Evolutionary conservation across 2,797 vertebrate species (phyloP).

Genomic region (Mastacembelus armatus): DNA sequence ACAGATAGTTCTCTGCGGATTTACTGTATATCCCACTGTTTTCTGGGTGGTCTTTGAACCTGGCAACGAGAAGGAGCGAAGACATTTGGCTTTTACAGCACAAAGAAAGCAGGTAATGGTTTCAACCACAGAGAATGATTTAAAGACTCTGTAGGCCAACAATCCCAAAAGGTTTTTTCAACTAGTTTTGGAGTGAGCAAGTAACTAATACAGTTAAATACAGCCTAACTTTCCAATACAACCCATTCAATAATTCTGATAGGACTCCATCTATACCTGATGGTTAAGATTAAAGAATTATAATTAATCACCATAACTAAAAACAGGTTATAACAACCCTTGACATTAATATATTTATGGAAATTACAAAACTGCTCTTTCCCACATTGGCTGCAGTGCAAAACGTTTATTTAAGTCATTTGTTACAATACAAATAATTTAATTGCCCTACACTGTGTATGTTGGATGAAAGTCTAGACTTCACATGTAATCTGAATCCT

Average conservation of each 20-base stretch:
- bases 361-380: conserved; percentile 1
- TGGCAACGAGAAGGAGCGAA: conserved; percentile 34
- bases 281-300: background rate
- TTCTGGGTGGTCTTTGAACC: conserved; percentile 67
- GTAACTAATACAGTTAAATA: background rate
- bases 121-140: conserved; percentile 26
- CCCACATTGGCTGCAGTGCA: background rate
- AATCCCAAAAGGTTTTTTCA: conserved; percentile 18
- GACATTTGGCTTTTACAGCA: conserved; percentile 42
- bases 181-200: background rate
- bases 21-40: conserved; percentile 26
- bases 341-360: background rate
- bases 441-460: no score
- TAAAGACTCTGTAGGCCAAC: conserved; percentile 27
- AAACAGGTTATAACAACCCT: background rate
- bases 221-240: background rate
- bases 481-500: conserved; percentile 12
- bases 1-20: background rate
- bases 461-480: conserved; percentile 1
- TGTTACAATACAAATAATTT: no score
- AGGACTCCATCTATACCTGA: background rate
- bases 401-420: conserved; percentile 1
- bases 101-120: conserved; percentile 47
- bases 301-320: background rate
- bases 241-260: background rate